Evolutionary conservation across 2,113 vertebrate genomes (phyloP).

Genomic region (Chionodraco myersi): DNA sequence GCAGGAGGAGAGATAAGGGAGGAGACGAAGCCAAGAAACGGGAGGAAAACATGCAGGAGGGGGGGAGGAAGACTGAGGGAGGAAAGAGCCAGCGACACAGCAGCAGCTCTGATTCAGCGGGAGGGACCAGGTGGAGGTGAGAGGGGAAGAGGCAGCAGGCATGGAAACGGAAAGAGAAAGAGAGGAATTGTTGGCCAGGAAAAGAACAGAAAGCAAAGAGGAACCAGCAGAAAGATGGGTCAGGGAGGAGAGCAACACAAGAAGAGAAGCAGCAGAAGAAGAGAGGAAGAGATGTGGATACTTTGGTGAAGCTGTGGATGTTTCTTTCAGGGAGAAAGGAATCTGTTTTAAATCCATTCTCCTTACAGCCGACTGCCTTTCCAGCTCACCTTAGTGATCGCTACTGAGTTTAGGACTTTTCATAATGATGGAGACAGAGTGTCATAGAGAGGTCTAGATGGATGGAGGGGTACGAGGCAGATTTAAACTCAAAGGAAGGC

Average conservation of each 20-base stretch:
- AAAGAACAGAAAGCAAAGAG: neutral
- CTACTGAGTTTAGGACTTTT: neutral
- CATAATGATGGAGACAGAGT: neutral
- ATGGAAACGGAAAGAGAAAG: neutral
- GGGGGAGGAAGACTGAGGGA: slow-evolving; percentile 1
- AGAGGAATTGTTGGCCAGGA: slow-evolving; percentile 1
- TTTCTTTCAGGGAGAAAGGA: neutral
- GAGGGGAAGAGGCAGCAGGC: neutral
- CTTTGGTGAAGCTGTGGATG: neutral
- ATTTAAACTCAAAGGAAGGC: neutral
- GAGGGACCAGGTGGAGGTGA: slow-evolving; percentile 11
- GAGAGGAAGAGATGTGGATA: neutral
- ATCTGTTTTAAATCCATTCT: neutral
- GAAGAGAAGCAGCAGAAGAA: neutral
- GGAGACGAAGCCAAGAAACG: slow-evolving; percentile 22
- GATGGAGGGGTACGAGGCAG: neutral
- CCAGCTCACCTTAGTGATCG: neutral
- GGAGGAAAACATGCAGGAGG: slow-evolving; percentile 3
- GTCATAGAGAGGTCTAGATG: neutral
- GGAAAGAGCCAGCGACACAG: slow-evolving; percentile 12
- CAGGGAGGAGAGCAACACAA: neutral
- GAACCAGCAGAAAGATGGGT: neutral
- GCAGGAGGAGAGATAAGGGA: neutral
- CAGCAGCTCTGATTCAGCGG: slow-evolving; percentile 37
- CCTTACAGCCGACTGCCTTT: neutral